A percentile compares a stretch with the other conserved stretches of the same genome.
These are phyloP conservation scores for Suncus etruscus DNA, from an alignment of 2,113 vertebrate genomes.

Conservation along the genomic window DNA sequence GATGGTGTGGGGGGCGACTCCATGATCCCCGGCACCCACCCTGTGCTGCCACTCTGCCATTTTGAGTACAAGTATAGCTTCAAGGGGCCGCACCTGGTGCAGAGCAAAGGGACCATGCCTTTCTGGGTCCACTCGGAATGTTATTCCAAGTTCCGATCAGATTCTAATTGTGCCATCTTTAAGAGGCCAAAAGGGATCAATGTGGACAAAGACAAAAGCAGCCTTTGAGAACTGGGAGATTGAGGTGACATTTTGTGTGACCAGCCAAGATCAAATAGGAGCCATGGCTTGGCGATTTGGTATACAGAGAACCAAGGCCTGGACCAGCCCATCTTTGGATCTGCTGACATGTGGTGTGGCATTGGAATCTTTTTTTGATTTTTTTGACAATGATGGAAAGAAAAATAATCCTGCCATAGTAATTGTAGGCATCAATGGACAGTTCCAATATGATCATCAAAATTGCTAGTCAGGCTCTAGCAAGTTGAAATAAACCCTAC, in stretches of 20 bases:
- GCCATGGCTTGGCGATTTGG: constrained; percentile 98
- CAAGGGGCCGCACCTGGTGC: too few species aligned
- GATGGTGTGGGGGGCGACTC: too few species aligned
- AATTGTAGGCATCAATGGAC: constrained; percentile 96
- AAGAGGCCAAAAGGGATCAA: constrained; percentile 95
- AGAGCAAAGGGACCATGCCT: too few species aligned
- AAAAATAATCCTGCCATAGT: constrained; percentile 97
- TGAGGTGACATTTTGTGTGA: constrained; percentile 96
- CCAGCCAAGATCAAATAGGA: constrained; percentile 95
- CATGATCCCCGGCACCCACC: too few species aligned
- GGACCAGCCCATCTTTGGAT: constrained; percentile 96
- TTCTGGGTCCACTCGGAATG: constrained; percentile 82
- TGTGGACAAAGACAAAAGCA: constrained; percentile 94
- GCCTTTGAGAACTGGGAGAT: constrained; percentile 95
- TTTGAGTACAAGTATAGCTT: too few species aligned
- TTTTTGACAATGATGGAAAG: constrained; percentile 99
- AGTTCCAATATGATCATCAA: constrained; percentile 96
- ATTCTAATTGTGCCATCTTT: constrained; percentile 96
- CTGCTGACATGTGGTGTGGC: constrained; percentile 95
- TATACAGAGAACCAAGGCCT: constrained; percentile 94
- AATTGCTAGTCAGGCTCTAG: constrained; percentile 93
- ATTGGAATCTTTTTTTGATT: constrained; percentile 98
- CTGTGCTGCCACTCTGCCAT: too few species aligned
- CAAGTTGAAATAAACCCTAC: constrained; percentile 97
- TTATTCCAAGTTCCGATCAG: constrained; percentile 96